Conservation (phyloP, 2,797 vertebrate species). For the Neosilurus mollespiculum region DNA sequence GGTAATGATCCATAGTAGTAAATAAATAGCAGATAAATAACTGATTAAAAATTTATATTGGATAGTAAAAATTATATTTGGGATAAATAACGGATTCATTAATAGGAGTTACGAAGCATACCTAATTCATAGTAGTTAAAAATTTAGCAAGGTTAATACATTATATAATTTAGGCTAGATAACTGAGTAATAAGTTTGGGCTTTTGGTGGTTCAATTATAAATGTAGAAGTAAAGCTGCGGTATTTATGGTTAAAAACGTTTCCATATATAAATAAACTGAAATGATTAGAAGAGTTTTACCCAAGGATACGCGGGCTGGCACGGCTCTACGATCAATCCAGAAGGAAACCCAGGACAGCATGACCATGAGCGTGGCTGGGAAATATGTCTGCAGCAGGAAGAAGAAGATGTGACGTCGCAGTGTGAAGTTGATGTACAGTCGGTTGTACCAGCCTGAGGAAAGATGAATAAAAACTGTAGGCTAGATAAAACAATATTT, state of each 20-base stretch:
- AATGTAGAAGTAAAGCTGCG: no score
- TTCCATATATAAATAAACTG: background rate
- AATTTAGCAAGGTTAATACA: background rate
- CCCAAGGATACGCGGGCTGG: constrained; percentile 93
- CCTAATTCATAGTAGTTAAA: no score
- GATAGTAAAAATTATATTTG: no score
- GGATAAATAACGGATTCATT: no score
- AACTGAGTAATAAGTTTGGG: background rate
- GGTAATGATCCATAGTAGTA: background rate
- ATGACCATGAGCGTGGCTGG: constrained; percentile 94
- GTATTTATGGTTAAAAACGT: background rate
- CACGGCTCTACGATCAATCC: constrained; percentile 93
- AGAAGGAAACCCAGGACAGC: constrained; percentile 97
- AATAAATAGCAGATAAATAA: background rate
- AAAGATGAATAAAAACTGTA: background rate
- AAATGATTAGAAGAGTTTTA: constrained; percentile 61
- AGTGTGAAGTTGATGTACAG: constrained; percentile 95
- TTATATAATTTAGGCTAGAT: background rate
- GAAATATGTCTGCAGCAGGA: constrained; percentile 95
- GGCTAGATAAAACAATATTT: no score
- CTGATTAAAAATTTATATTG: background rate
- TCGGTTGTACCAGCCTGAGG: constrained; percentile 94
- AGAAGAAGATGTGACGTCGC: constrained; percentile 94
- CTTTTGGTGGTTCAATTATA: background rate
- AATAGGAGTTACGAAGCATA: no score